A percentile compares a stretch with the other conserved stretches of the same genome.
Conservation (phyloP, 1,140 invertebrate genomes). For the Pseudobourletiella spinata region DNA sequence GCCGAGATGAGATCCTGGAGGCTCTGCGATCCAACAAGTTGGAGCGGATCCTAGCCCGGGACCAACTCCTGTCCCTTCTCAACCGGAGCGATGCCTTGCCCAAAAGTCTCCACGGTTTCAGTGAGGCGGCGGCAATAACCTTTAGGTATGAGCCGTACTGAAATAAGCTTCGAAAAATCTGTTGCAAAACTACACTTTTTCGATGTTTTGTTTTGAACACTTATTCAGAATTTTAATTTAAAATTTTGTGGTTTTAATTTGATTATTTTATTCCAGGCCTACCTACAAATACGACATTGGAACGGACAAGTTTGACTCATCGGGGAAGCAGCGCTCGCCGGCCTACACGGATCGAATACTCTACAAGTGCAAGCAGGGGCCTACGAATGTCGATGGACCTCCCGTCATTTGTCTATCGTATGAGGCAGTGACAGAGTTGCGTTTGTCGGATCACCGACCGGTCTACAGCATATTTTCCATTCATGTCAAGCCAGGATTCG, state of each 20-base stretch:
- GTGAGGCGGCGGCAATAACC: slow-evolving; percentile 31
- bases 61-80: slow-evolving; percentile 26
- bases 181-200: not conserved
- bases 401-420: slow-evolving; percentile 24
- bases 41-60: slow-evolving; percentile 14
- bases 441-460: slow-evolving; percentile 31
- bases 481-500: slow-evolving; percentile 31
- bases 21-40: slow-evolving; percentile 18
- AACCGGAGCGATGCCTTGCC: slow-evolving; percentile 13
- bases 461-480: slow-evolving; percentile 32
- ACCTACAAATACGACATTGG: slow-evolving; percentile 35
- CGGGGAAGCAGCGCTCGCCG: slow-evolving; percentile 29
- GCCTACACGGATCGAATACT: slow-evolving; percentile 35
- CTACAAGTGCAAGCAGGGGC: slow-evolving; percentile 20
- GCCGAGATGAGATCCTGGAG: slow-evolving; percentile 22
- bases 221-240: not conserved
- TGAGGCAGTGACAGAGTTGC: slow-evolving; percentile 23
- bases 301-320: slow-evolving; percentile 31
- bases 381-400: not conserved
- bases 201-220: too few relatives aligned
- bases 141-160: slow-evolving; percentile 21
- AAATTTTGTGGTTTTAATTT: not conserved
- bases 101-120: slow-evolving; percentile 20
- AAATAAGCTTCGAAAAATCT: not conserved
- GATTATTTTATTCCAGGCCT: slow-evolving; percentile 17